A percentile compares a stretch with the other conserved stretches of the same genome.
These are phyloP conservation scores for Lepilemur ruficaudatus DNA, from an alignment of 2,797 vertebrate species.

Conservation along the genomic window DNA sequence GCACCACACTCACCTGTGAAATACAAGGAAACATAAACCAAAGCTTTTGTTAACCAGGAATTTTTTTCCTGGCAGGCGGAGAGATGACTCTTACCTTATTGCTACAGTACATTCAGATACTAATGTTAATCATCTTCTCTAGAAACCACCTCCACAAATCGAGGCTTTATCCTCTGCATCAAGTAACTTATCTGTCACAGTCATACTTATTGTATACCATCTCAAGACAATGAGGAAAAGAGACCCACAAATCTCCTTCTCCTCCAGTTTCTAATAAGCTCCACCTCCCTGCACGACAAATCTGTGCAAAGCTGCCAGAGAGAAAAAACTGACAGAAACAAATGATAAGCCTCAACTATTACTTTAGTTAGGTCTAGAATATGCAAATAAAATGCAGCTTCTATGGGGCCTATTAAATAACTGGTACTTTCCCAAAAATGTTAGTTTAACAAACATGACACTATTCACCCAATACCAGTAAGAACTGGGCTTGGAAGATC, in stretches of 20 bases:
- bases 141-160: constrained; percentile 23
- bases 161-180: constrained; percentile 6
- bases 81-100: not conserved
- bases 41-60: constrained; percentile 29
- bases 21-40: constrained; percentile 47
- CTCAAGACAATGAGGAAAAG: not conserved
- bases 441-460: not conserved
- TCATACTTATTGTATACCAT: not conserved
- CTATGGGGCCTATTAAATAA: not conserved
- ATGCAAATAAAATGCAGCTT: constrained; percentile 19
- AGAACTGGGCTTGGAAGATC: not conserved
- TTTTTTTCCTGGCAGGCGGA: not conserved
- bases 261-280: constrained; percentile 1
- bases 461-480: not conserved
- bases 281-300: not conserved
- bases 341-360: constrained; percentile 19
- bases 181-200: not conserved
- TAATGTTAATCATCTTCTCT: not conserved
- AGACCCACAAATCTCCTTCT: not conserved
- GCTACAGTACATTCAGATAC: not conserved
- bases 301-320: not conserved
- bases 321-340: constrained; percentile 13
- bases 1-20: constrained; percentile 96
- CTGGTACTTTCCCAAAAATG: not conserved
- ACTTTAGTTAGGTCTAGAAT: constrained; percentile 13